phyloP scores from a whole-genome alignment of 1,140 invertebrate species.

The Thrips palmi region DNA sequence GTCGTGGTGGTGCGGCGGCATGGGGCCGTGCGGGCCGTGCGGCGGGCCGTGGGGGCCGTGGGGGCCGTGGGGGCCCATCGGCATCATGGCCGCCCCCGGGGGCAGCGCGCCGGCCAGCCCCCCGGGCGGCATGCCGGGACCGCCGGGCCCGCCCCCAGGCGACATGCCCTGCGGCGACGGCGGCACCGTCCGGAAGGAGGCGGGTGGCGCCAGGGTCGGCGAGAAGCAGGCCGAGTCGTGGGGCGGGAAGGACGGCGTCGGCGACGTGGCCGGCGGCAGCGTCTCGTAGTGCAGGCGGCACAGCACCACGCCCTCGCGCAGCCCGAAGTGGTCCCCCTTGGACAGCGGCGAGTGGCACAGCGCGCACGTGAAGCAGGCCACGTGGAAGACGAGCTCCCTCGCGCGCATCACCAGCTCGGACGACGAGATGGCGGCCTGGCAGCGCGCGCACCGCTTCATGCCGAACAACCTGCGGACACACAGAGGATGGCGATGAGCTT shows the following conservation, averaged over 20 bases:
- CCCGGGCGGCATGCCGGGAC: slow-evolving; percentile 21
- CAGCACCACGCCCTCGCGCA: slow-evolving; percentile 63
- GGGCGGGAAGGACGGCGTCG: slow-evolving; percentile 28
- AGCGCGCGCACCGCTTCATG: slow-evolving; percentile 68
- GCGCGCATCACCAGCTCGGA: slow-evolving; percentile 92
- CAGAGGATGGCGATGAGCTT: no score
- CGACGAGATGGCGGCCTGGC: slow-evolving; percentile 75
- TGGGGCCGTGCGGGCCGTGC: slow-evolving; percentile 21
- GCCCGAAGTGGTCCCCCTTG: slow-evolving; percentile 87
- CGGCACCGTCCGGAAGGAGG: slow-evolving; percentile 19
- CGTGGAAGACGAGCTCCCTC: slow-evolving; percentile 81
- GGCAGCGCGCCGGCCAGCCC: slow-evolving; percentile 32
- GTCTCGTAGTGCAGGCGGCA: slow-evolving; percentile 59
- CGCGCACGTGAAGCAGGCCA: slow-evolving; percentile 86
- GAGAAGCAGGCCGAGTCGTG: slow-evolving; percentile 30
- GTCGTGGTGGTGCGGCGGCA: slow-evolving; percentile 22
- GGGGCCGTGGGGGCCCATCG: slow-evolving; percentile 9
- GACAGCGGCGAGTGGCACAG: slow-evolving; percentile 68
- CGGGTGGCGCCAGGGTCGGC: slow-evolving; percentile 26
- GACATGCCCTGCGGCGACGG: slow-evolving; percentile 8
- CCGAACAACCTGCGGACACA: slow-evolving; percentile 50
- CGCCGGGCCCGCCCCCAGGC: no score
- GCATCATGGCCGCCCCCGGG: no score
- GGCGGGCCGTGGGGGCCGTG: slow-evolving; percentile 16
- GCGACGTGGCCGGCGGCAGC: slow-evolving; percentile 25